A percentile compares a stretch with the other conserved stretches of the same genome.
Conservation (phyloP, 2,113 vertebrate species). For the Furnarius figulus region DNA sequence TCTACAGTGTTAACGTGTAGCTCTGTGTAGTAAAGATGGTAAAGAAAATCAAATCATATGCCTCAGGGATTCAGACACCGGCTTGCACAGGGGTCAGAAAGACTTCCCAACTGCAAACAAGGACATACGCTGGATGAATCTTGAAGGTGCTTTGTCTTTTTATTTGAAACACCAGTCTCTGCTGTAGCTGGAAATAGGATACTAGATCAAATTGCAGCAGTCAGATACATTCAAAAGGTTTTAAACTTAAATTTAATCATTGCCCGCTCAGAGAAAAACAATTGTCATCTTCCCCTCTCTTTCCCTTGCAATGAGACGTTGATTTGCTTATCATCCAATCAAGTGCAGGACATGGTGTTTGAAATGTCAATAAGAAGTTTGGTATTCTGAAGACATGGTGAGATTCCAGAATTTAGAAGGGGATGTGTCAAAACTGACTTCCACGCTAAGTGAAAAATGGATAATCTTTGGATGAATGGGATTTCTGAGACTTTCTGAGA, state of each 20-base stretch:
- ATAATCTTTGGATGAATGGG: neutral
- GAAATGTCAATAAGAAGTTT: neutral
- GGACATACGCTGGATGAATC: neutral
- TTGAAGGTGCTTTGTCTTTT: neutral
- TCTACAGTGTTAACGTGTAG: neutral
- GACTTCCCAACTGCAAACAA: neutral
- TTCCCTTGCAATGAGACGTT: neutral
- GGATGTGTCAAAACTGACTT: neutral
- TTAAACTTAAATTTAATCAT: neutral
- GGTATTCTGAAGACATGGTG: neutral
- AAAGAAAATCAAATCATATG: conserved; percentile 20
- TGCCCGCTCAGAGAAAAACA: neutral
- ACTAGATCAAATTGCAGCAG: neutral
- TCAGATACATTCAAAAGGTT: neutral
- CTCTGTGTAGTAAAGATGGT: neutral
- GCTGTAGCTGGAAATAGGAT: neutral
- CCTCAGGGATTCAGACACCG: neutral
- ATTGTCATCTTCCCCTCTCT: neutral
- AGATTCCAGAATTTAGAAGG: neutral
- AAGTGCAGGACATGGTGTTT: neutral
- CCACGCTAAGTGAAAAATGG: neutral
- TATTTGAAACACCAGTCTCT: neutral
- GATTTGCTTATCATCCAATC: neutral
- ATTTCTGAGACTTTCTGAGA: neutral
- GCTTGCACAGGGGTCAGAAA: neutral